Conservation (phyloP, 1,140 invertebrate species). For the Papilio dardanus region DNA sequence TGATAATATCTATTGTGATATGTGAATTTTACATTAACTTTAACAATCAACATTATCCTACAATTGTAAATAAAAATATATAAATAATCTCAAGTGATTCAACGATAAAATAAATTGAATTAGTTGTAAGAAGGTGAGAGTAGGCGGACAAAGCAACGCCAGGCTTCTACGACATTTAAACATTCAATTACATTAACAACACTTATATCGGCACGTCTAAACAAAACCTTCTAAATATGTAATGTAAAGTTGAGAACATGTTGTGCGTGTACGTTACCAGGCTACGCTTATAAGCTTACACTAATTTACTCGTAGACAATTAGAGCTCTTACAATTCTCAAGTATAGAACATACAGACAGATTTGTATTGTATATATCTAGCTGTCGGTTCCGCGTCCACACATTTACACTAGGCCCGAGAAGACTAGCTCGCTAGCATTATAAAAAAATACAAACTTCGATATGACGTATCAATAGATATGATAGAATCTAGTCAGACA, state of each 20-base stretch:
- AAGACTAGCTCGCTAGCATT: conserved; percentile 53
- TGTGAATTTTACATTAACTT: conserved; percentile 8
- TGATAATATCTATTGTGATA: conserved; percentile 24
- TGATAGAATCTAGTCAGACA: conserved; percentile 36
- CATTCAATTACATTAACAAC: conserved; percentile 45
- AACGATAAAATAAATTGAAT: conserved; percentile 13
- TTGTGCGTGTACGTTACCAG: conserved; percentile 77
- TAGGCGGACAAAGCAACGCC: conserved; percentile 49
- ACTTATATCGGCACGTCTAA: conserved; percentile 21
- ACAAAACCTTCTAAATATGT: conserved; percentile 26
- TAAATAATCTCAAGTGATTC: neutral
- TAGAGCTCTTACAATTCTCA: no score
- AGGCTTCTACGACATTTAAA: conserved; percentile 56
- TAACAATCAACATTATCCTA: no score
- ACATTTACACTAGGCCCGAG: conserved; percentile 48
- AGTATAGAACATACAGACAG: no score
- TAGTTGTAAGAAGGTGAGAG: neutral
- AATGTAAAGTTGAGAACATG: conserved; percentile 46
- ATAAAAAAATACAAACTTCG: conserved; percentile 65
- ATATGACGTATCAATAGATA: conserved; percentile 41
- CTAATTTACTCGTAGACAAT: no score
- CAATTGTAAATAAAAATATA: neutral
- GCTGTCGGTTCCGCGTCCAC: no score
- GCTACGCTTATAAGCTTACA: conserved; percentile 55
- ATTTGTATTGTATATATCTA: no score